Evolutionary conservation across 37 sponge, comb jelly and placozoan species (phyloP), one percentile per base, ranked within the genome.

Genomic region (Axinella damicornis): DNA sequence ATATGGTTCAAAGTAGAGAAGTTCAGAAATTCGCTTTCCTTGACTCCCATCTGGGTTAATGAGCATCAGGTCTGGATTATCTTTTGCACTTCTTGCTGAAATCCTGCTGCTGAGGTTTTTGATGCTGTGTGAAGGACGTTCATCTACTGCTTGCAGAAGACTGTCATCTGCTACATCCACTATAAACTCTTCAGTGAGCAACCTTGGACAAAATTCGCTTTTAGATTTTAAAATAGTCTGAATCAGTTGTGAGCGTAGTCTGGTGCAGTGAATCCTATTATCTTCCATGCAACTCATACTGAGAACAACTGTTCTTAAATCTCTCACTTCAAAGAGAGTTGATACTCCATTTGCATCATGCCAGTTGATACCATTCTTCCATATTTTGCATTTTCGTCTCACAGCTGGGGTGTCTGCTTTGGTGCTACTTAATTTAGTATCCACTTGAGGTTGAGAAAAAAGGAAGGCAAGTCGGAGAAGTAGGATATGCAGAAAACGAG

Each of bases 311-410:
- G 79, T 58, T 40, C 27, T 22, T 32, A 63, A 40, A 2, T 78
- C 79, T 31, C 11, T 35, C 53, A 78, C 33, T 35, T 78, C 79
- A 22, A 78, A 38, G 2, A 57, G 30, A 18, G 60, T 63, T 65
- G 62, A 54, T n/a, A 58, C 62, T 1, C 79, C 79, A 64, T 63
- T 21, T n/a, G 17, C 22, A 40, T 63, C 59, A 5, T 40, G 59
- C 79, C 79, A 78, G 19, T 38, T 64, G 9, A 78, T 78, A 1
- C 79, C 79, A 58, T 34, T 63, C 53, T 61, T 78, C 79, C 79
- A 78, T 5, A 64, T 21, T 1, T 46, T 62, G 66, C 79, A 78
- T 5, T 31, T 39, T 35, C 79, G 25, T 1, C 34, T 34, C 9
- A 46, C 6, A 67, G 14, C 68, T 18, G 32, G 28, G 2, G 33